Conservation (phyloP, 2,797 vertebrate species). For the Poeciliopsis gracilis region DNA sequence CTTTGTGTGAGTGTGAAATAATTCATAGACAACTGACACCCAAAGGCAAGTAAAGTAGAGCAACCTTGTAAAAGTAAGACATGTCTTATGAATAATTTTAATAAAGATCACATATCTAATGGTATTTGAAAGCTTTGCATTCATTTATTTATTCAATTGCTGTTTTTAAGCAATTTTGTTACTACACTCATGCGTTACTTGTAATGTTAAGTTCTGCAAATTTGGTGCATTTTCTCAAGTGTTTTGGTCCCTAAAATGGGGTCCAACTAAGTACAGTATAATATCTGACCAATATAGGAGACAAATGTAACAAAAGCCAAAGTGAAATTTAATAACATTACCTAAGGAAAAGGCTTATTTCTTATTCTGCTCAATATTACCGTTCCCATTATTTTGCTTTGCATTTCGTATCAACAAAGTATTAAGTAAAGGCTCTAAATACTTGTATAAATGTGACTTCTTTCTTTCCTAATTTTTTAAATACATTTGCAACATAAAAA, state of each 20-base stretch:
- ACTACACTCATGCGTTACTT: neutral
- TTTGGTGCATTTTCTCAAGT: neutral
- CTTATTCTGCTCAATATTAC: neutral
- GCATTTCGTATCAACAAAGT: neutral
- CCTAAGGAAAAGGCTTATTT: neutral
- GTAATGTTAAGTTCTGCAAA: neutral
- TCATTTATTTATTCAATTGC: neutral
- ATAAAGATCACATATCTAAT: neutral
- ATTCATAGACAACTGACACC: constrained; percentile 8
- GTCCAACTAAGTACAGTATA: neutral
- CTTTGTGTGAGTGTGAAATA: constrained; percentile 29
- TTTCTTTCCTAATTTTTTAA: too few relatives aligned
- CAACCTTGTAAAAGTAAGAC: neutral
- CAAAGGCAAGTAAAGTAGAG: neutral
- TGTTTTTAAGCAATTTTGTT: neutral
- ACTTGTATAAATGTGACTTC: too few relatives aligned
- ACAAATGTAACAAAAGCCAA: neutral
- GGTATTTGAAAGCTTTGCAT: neutral
- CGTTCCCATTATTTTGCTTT: neutral
- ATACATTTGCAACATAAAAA: too few relatives aligned
- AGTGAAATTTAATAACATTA: neutral
- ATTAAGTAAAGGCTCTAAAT: too few relatives aligned
- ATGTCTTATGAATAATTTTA: neutral
- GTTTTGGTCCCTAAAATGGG: neutral
- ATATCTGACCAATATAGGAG: neutral